Conservation (phyloP, 37 sponge, comb jelly and placozoan genomes). For the Spongilla lacustris region DNA sequence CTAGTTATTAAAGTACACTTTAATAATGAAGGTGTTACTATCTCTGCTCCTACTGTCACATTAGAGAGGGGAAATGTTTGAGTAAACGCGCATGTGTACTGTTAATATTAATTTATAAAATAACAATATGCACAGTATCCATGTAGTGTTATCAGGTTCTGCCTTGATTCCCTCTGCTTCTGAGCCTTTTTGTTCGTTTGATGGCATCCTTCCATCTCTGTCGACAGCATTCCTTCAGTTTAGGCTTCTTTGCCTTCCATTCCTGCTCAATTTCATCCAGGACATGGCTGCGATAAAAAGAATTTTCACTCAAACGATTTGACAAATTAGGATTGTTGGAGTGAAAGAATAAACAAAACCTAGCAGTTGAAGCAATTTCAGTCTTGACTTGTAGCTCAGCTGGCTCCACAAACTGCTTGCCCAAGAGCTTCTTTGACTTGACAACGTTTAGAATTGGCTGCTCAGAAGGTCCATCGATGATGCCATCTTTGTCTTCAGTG, state of each 20-base stretch:
- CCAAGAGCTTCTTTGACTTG: background rate
- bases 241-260: background rate
- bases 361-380: background rate
- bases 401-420: background rate
- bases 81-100: too few relatives aligned
- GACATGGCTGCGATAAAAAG: background rate
- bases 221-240: background rate
- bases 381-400: background rate
- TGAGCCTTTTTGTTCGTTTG: background rate
- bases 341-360: background rate
- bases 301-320: background rate
- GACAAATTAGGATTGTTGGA: background rate
- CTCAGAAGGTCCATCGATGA: background rate
- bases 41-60: too few relatives aligned
- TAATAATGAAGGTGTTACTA: too few relatives aligned
- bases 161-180: background rate
- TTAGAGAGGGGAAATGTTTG: too few relatives aligned
- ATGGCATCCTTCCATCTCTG: conserved; percentile 11
- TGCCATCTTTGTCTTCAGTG: background rate
- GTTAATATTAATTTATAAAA: too few relatives aligned
- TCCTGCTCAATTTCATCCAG: background rate
- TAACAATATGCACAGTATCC: too few relatives aligned
- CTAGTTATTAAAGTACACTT: too few relatives aligned
- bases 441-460: background rate
- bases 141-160: background rate